Conservation (phyloP, 2,113 vertebrate genomes). For the Tetrax tetrax region DNA sequence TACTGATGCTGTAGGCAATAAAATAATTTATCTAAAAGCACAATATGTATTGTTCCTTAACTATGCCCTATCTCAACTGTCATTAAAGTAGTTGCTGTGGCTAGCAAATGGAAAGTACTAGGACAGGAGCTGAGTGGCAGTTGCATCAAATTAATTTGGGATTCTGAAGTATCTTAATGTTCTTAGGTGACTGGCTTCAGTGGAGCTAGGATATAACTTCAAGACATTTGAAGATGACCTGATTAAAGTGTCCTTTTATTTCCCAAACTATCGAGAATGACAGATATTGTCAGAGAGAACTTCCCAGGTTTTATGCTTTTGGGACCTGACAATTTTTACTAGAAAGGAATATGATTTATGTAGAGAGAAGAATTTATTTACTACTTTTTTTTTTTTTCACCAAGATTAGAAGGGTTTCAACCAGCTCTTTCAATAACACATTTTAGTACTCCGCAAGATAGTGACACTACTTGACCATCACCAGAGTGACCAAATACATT, state of each 20-base stretch:
- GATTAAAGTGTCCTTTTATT: slow-evolving; percentile 2
- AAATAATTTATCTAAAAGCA: background rate
- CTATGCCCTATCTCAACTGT: background rate
- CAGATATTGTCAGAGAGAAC: background rate
- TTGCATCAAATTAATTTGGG: slow-evolving; percentile 37
- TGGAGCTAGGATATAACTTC: background rate
- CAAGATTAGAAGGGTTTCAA: background rate
- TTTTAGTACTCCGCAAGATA: background rate
- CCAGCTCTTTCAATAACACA: background rate
- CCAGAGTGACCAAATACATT: background rate
- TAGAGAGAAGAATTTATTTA: background rate
- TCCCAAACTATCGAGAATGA: background rate
- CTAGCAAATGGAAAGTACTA: background rate
- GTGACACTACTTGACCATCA: background rate
- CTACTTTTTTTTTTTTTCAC: background rate
- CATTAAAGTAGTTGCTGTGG: background rate
- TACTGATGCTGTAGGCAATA: background rate
- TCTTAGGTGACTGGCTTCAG: background rate
- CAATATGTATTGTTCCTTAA: background rate
- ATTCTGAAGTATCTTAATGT: slow-evolving; percentile 22
- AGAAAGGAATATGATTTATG: background rate
- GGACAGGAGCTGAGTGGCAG: slow-evolving; percentile 10
- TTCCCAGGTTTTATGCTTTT: background rate
- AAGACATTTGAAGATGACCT: background rate
- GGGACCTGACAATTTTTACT: background rate